These are phyloP conservation scores for Apogon hyalosoma DNA, from an alignment of 2,797 vertebrate species.

Conservation along the genomic window DNA sequence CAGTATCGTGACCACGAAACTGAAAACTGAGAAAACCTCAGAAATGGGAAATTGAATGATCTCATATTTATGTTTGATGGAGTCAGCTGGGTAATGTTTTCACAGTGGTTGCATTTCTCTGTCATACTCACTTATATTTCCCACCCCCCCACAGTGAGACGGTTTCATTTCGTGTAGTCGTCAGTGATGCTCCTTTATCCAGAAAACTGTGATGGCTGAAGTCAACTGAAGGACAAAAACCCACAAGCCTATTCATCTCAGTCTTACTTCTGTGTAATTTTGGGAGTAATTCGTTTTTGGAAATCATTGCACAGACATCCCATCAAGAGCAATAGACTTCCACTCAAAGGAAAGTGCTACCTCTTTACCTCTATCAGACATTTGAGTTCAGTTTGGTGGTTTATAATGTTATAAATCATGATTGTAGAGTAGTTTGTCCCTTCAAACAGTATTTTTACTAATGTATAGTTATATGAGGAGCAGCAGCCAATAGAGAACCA, in stretches of 20 bases:
- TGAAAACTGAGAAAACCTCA: conserved; percentile 19
- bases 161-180: conserved; percentile 2
- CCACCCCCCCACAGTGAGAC: conserved; percentile 3
- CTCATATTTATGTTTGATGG: conserved; percentile 2
- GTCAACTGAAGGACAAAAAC: conserved; percentile 27
- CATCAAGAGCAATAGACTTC: conserved; percentile 24
- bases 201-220: conserved; percentile 27
- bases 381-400: conserved; percentile 19
- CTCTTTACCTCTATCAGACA: conserved; percentile 4
- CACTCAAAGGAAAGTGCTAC: conserved; percentile 4
- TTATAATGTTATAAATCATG: conserved; percentile 7
- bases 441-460: conserved; percentile 1
- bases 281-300: conserved; percentile 27
- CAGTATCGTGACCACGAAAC: conserved; percentile 7
- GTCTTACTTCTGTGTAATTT: conserved; percentile 20
- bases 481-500: neutral
- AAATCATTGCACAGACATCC: conserved; percentile 15
- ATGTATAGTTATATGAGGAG: conserved; percentile 4
- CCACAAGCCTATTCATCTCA: conserved; percentile 9
- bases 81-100: conserved; percentile 34
- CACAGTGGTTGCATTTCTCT: conserved; percentile 30
- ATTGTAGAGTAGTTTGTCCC: neutral
- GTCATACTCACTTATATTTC: conserved; percentile 34
- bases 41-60: conserved; percentile 3
- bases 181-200: conserved; percentile 21